Percentiles rank a stretch among this genome's conserved stretches.
phyloP scores from a whole-genome alignment of 2,113 vertebrate species.

The Periophthalmodon schlosseri region DNA sequence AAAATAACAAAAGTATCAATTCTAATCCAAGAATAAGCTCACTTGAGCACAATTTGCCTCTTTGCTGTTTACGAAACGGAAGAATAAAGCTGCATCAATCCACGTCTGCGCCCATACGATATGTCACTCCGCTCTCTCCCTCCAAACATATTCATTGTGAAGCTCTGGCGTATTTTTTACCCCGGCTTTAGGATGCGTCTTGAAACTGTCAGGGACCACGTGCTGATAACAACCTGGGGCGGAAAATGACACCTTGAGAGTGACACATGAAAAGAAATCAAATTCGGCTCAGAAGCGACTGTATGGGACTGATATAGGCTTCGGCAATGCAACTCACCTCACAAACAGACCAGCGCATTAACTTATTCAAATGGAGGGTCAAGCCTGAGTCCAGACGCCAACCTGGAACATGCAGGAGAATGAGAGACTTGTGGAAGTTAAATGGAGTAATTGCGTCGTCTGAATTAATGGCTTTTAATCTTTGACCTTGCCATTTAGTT shows the following conservation, averaged over 20 bases:
- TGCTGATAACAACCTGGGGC: conserved; percentile 86
- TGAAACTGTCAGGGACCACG: conserved; percentile 84
- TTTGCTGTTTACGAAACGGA: conserved; percentile 60
- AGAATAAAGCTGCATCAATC: conserved; percentile 57
- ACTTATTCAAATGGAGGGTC: conserved; percentile 91
- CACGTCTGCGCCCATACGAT: conserved; percentile 62
- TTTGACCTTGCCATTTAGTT: conserved; percentile 72
- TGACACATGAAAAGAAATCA: conserved; percentile 87
- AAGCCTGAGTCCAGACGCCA: conserved; percentile 81
- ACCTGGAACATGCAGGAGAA: conserved; percentile 71
- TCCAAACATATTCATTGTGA: conserved; percentile 54
- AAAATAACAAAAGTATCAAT: conserved; percentile 53
- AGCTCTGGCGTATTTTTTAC: conserved; percentile 56
- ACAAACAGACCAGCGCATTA: conserved; percentile 84
- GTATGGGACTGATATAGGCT: conserved; percentile 86
- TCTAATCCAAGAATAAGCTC: conserved; percentile 67
- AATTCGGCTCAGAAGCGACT: conserved; percentile 85
- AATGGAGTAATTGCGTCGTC: conserved; percentile 82
- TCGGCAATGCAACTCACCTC: conserved; percentile 55
- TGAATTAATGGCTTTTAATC: conserved; percentile 90
- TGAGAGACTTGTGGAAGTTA: conserved; percentile 34
- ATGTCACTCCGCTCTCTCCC: conserved; percentile 62
- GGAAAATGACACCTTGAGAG: conserved; percentile 86
- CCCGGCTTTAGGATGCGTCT: conserved; percentile 71
- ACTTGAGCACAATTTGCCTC: conserved; percentile 49